Conservation (phyloP, 1,140 invertebrate species). For the Aphelinus certus region DNA sequence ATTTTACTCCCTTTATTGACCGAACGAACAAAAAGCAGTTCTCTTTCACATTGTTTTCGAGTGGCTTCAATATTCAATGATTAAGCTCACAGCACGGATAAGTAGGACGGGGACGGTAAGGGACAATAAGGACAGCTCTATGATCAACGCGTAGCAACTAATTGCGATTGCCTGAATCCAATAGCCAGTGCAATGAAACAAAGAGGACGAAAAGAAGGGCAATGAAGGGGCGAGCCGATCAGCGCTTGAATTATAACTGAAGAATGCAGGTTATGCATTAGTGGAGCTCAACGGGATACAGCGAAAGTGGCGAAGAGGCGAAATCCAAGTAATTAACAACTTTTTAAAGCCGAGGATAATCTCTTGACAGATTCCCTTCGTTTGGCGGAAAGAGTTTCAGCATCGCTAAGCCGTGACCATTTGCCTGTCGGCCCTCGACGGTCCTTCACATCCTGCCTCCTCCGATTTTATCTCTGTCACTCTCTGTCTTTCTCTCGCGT, state of each 20-base stretch:
- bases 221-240: background rate
- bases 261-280: constrained; percentile 29
- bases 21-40: too few relatives aligned
- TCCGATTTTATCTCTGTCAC: constrained; percentile 13
- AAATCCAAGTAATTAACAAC: constrained; percentile 68
- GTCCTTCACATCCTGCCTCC: constrained; percentile 39
- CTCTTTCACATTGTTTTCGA: constrained; percentile 2
- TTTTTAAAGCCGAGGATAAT: constrained; percentile 67
- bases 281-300: background rate
- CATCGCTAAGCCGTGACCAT: constrained; percentile 64
- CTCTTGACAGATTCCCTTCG: constrained; percentile 66
- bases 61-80: constrained; percentile 23
- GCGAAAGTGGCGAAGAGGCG: constrained; percentile 25
- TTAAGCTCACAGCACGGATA: constrained; percentile 1
- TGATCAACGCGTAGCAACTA: background rate
- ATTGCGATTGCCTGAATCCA: background rate
- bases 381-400: constrained; percentile 66
- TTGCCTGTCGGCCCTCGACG: constrained; percentile 57
- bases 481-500: constrained; percentile 45
- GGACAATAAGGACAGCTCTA: background rate
- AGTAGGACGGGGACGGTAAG: background rate
- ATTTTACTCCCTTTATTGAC: too few relatives aligned
- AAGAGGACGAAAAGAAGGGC: background rate
- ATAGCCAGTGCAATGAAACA: background rate
- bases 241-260: background rate